Conservation (phyloP, 2,888 invertebrate species). For the Diogma glabrata region DNA sequence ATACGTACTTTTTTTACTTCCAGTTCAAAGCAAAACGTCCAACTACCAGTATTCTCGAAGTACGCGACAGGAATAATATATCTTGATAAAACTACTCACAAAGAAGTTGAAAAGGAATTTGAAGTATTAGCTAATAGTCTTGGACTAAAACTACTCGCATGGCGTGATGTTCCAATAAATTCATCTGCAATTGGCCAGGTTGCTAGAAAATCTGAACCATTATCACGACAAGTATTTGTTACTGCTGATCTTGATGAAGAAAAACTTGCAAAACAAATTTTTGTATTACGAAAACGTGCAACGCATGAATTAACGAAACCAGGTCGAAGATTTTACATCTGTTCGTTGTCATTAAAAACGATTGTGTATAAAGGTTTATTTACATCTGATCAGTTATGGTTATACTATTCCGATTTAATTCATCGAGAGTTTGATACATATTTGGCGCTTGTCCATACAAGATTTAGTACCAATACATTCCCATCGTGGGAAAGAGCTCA, state of each 20-base stretch:
- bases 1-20: conserved; percentile 12
- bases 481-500: conserved; percentile 99
- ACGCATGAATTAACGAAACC: conserved; percentile 79
- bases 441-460: conserved; percentile 90
- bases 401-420: conserved; percentile 56
- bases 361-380: conserved; percentile 97
- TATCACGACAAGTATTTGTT: conserved; percentile 89
- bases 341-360: conserved; percentile 80
- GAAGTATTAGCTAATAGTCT: conserved; percentile 67
- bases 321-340: conserved; percentile 88
- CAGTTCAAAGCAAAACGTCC: conserved; percentile 70
- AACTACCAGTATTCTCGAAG: conserved; percentile 73
- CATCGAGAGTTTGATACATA: conserved; percentile 83
- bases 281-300: conserved; percentile 84
- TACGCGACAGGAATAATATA: conserved; percentile 97
- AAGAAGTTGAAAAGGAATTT: conserved; percentile 71
- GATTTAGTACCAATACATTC: conserved; percentile 99
- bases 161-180: conserved; percentile 90
- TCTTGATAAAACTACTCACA: conserved; percentile 72
- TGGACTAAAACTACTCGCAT: conserved; percentile 73
- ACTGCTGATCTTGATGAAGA: conserved; percentile 39
- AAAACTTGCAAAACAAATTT: conserved; percentile 55
- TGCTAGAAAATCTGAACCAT: conserved; percentile 88
- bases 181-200: conserved; percentile 78
- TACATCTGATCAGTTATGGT: conserved; percentile 82